Percentiles rank a stretch among this genome's conserved stretches.
Evolutionary conservation across 2,888 invertebrate species (phyloP).

Genomic region (Tiphia femorata): DNA sequence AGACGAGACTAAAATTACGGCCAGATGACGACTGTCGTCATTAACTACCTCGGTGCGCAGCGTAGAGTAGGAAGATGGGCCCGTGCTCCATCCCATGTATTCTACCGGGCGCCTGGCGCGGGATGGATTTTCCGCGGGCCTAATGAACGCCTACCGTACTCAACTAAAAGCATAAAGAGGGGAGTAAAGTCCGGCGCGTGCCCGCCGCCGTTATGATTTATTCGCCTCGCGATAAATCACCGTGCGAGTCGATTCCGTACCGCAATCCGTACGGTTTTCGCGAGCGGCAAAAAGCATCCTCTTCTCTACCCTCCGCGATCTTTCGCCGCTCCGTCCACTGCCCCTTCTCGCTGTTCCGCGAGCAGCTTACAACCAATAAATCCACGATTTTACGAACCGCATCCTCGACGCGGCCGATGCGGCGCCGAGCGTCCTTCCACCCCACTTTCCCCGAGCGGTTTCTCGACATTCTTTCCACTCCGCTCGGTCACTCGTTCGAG

Average conservation of each 20-base stretch:
- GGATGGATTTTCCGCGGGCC: background rate
- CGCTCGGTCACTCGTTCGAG: background rate
- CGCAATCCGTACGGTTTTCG: background rate
- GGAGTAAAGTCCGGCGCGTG: slow-evolving; percentile 24
- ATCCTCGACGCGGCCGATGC: too few relatives aligned
- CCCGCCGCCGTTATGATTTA: slow-evolving; percentile 32
- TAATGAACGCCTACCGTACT: slow-evolving; percentile 27
- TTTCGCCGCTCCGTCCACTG: background rate
- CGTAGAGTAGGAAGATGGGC: too few relatives aligned
- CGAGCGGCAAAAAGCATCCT: background rate
- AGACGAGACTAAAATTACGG: too few relatives aligned
- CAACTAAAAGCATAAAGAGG: slow-evolving; percentile 28
- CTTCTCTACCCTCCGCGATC: background rate
- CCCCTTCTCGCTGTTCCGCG: background rate
- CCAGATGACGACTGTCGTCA: too few relatives aligned
- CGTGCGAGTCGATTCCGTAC: background rate
- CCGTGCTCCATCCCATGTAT: too few relatives aligned
- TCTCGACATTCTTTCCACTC: background rate
- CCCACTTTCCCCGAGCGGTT: too few relatives aligned
- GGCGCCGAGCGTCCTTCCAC: too few relatives aligned
- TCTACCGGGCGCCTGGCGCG: too few relatives aligned
- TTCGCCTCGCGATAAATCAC: slow-evolving; percentile 23
- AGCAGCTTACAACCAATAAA: too few relatives aligned
- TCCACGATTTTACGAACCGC: too few relatives aligned
- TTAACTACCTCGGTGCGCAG: too few relatives aligned